Base-by-base conservation (phyloP, 30 jellyfish, hydroid and myxozoan genomes). In the Clytia hemisphaerica region DNA sequence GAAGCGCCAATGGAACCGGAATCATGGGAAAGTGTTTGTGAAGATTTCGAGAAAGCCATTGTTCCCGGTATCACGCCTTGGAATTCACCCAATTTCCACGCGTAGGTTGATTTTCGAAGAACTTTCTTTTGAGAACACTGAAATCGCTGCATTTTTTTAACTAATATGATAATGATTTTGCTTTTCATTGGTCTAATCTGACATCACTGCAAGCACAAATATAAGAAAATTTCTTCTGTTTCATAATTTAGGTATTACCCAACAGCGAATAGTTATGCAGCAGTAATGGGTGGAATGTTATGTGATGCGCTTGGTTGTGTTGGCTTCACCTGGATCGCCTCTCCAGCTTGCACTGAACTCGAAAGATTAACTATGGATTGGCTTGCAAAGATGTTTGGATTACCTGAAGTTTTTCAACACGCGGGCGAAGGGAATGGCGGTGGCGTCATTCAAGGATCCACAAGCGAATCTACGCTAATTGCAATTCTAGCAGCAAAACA, bases 291-390 rank as follows among this genome's bases (percentile, higher is more conserved):
- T 60, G 87, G 62, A 2, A 37, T 75, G 26, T 34, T 75, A 3
- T 25, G 58, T 4, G 27, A 30, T 26, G 57, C 84, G 1, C 6
- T 61, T 24, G 35, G 37, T 40, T 32, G 87, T 55, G 47, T 65
- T 37, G 87, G 87, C 14, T 72, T 72, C 58, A 29, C 69, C 4
- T 72, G 84, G 84, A 64, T 72, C 31, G n/a, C 71, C 9, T 21
- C 37, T 35, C 71, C 71, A 58, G 71, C 28, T 14, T n/a, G 37
- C 19, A 58, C 71, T 18, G 71, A 58, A 36, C 37, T 58, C 22
- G 71, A 58, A 18, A 58, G 19, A 42, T 4, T 58, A 2, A 29
- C 28, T 24, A 24, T 58, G 71, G 71, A 58, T 58, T 58, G 71
- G 71, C 26, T 38, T 25, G 78, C 71, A 16, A 45, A 66, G 26